Percentiles rank a stretch among this genome's conserved stretches.
These are phyloP conservation scores for Hydrolagus affinis DNA, from an alignment of 2,113 vertebrate species.

Conservation along the genomic window DNA sequence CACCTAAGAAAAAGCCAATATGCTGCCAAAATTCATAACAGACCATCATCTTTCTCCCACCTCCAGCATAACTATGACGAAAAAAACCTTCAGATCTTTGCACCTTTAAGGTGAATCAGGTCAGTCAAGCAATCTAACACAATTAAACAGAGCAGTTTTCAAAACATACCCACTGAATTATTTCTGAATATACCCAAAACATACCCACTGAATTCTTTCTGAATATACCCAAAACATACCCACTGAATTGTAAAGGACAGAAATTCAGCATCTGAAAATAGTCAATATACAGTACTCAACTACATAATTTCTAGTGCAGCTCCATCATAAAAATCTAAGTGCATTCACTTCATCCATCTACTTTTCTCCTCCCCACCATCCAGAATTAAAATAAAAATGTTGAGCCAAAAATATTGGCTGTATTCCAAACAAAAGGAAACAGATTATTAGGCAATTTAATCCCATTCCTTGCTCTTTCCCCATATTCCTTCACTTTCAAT, in stretches of 20 bases:
- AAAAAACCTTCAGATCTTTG: too few species aligned
- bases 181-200: neutral
- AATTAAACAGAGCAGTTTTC: neutral
- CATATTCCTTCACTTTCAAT: neutral
- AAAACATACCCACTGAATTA: neutral
- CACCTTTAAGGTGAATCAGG: neutral
- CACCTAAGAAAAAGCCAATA: too few species aligned
- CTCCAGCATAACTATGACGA: too few species aligned
- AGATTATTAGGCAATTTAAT: neutral
- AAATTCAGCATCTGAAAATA: neutral
- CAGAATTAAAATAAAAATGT: too few species aligned
- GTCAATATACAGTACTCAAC: too few species aligned
- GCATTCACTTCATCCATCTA: too few species aligned
- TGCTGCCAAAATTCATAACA: too few species aligned
- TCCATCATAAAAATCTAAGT: too few species aligned
- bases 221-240: neutral
- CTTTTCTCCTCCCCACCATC: too few species aligned
- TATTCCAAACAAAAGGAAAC: neutral
- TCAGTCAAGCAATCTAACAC: neutral
- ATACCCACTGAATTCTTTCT: neutral
- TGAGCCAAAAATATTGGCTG: neutral
- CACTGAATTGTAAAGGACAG: neutral
- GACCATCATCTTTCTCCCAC: too few species aligned
- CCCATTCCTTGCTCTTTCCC: neutral
- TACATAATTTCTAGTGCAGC: too few species aligned